Base-by-base conservation (phyloP, 53 echinoderm and acorn worm genomes). In the Luidia sarsii region DNA sequence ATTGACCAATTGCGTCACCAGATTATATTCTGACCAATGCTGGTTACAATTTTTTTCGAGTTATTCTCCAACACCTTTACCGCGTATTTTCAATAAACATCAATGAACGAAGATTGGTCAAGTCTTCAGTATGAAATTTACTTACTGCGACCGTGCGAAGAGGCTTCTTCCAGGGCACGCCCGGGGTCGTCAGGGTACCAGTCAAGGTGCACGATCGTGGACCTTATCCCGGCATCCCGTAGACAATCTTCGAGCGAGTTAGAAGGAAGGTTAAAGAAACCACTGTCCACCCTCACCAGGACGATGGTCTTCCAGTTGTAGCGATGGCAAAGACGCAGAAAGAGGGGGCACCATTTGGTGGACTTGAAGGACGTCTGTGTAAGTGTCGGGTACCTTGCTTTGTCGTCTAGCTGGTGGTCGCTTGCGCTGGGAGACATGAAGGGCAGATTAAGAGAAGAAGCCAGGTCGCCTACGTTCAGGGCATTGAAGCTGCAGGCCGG, bases 351-450 rank as follows among this genome's bases (percentile, higher is more conserved):
- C 63, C 21, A 13, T 14, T 33, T 63, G 2, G 3, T 63, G 10
- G 63, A 11, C 19, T 63, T 14, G 16, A 34, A 63, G 16, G 19
- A 33, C 0, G 35, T 34, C 16, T 63, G 63, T 14, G 79, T 83
- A 21, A 88, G 67, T 5, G 82, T 88, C 2, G 48, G 55, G 21
- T 46, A 83, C 3, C 83, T 67, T 1, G 29, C 59, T 25, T 82
- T 82, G 29, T 88, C 77, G 48, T 88, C 57, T 3, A 75, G 57
- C 23, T 57, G n/a, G 49, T 57, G 38, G 8, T 50, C 53, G 10
- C 37, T 75, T 20, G 57, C 75, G 43, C 75, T 57, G 22, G 37
- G 38, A 25, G 75, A 57, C 4, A 75, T 16, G 1, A 75, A 21
- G 1, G 75, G 75, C 2, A 57, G 7, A 28, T 75, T 75, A 15